Evolutionary conservation across 2,888 invertebrate genomes (phyloP), one percentile per base, ranked within the genome.

Genomic region (Tetropium fuscum): DNA sequence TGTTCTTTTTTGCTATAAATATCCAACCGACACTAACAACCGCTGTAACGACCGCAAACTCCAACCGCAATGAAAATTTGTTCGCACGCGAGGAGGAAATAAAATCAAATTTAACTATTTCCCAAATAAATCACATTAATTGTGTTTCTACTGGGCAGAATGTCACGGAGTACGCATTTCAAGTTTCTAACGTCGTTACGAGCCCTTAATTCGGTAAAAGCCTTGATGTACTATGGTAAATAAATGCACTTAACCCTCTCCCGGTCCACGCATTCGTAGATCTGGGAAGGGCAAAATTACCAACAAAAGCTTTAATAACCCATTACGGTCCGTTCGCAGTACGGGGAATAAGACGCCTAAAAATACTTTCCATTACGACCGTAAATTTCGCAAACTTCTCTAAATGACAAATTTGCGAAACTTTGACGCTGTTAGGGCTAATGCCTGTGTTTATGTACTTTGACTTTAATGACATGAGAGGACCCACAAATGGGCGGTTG

Each of bases 141-240:
- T 15, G 40, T 40, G 16, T 27, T 11, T 11, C 38, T 10, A 13
- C 40, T 27, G 38, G 47, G 30, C 19, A 16, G 49, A 56, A 66
- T 56, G 60, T 61, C 66, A 66, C 63, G 61, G 44, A 53, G 61
- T 51, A 44, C 58, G 58, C 63, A 60, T 63, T 63, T 60, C 66
- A 63, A 66, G 58, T 63, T 61, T 51, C 54, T 66, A 63, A 66
- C 57, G 63, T 58, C 51, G 58, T 66, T 66, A 66, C 57, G 55
- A 61, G 61, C 66, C 63, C 61, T 60, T 57, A 58, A 63, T 55
- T 63, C 59, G 58, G 59, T 66, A 63, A 63, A 66, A 66, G 63
- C 58, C 57, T 47, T 51, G 51, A 61, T 58, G 59, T 61, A 63
- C 63, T 66, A 66, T 59, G 61, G 59, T 58, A 44, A 63, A 66